Conservation (phyloP, 2,113 vertebrate genomes). For the Paedocypris sp. region DNA sequence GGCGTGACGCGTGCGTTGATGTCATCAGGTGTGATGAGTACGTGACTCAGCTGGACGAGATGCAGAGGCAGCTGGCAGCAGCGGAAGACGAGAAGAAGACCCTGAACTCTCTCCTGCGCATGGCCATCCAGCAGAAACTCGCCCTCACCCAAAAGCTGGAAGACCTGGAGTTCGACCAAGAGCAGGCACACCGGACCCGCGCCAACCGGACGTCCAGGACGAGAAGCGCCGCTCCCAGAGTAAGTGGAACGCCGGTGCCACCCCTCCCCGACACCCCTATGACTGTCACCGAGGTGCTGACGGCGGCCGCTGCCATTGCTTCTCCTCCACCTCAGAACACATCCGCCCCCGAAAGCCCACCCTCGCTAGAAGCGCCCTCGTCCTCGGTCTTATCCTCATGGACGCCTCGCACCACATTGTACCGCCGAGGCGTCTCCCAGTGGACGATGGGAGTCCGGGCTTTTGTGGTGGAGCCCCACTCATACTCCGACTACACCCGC, state of each 20-base stretch:
- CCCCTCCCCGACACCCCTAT: slow-evolving; percentile 30
- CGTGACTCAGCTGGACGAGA: slow-evolving; percentile 87
- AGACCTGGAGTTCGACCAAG: slow-evolving; percentile 94
- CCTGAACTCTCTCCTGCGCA: slow-evolving; percentile 86
- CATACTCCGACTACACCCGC: slow-evolving; percentile 42
- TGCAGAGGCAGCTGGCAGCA: slow-evolving; percentile 93
- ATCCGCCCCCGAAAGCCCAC: slow-evolving; percentile 43
- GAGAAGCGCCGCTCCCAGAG: slow-evolving; percentile 86
- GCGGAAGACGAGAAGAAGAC: slow-evolving; percentile 99
- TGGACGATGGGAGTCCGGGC: slow-evolving; percentile 55
- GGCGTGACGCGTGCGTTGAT: no score
- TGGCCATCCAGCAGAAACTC: slow-evolving; percentile 98
- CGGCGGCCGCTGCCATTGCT: slow-evolving; percentile 22
- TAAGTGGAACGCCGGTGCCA: slow-evolving; percentile 74
- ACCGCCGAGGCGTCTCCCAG: slow-evolving; percentile 44
- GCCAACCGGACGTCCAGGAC: slow-evolving; percentile 64
- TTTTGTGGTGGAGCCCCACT: slow-evolving; percentile 52
- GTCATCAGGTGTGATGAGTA: slow-evolving; percentile 86
- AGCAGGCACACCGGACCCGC: slow-evolving; percentile 79
- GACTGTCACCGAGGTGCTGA: slow-evolving; percentile 12
- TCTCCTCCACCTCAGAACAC: slow-evolving; percentile 28
- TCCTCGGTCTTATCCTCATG: slow-evolving; percentile 32
- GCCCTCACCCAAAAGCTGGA: slow-evolving; percentile 94
- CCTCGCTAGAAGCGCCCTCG: slow-evolving; percentile 48
- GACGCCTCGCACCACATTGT: slow-evolving; percentile 37